Evolutionary conservation across 2,113 vertebrate species (phyloP), one percentile per base, ranked within the genome.

Genomic region (Ovibos moschatus): DNA sequence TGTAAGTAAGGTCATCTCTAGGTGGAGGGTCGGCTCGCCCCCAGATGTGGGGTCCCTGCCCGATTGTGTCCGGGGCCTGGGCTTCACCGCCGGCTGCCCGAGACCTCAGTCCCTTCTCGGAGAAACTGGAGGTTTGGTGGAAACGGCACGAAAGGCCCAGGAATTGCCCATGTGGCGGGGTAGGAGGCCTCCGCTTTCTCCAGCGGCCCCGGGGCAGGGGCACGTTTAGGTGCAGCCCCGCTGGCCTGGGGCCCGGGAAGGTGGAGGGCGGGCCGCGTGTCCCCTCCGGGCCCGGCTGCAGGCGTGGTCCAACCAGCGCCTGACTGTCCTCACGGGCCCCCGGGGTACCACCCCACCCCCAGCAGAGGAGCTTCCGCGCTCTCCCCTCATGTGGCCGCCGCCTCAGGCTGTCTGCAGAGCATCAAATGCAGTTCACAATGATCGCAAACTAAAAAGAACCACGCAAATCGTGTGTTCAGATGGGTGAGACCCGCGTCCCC

Each of bases 1-100:
- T 0, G 0, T 9, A 2, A n/a, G 19, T 1, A 2, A 74, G 27
- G 76, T 9, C 33, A 0, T 8, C 0, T 1, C 25, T 51, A 0
- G 0, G 4, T 17, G 91, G 28, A 30, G 47, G 64, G 53, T 2
- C 1, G 0, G 10, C 47, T 5, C 0, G 0, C 36, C 12, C 28
- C 30, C 1, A 4, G n/a, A 16, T 16, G 27, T 7, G 33, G 28
- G 58, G 27, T 33, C 84, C 43, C 40, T 19, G 36, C 6, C 0
- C 0, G 0, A 11, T 4, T 9, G n/a, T 57, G 50, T 33, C 23
- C 0, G 1, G 12, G 84, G 19, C 11, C 74, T 14, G 40, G 62
- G 17, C 40, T 36, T 5, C 23, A 27, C 21, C 15, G 7, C 21
- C 23, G 27, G 25, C 45, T 13, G 43, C 11, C 33, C 0, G 5